A percentile compares a stretch with the other conserved stretches of the same genome.
Conservation (phyloP, 64 coral and sea anemone species). For the Montipora efflorescens region DNA sequence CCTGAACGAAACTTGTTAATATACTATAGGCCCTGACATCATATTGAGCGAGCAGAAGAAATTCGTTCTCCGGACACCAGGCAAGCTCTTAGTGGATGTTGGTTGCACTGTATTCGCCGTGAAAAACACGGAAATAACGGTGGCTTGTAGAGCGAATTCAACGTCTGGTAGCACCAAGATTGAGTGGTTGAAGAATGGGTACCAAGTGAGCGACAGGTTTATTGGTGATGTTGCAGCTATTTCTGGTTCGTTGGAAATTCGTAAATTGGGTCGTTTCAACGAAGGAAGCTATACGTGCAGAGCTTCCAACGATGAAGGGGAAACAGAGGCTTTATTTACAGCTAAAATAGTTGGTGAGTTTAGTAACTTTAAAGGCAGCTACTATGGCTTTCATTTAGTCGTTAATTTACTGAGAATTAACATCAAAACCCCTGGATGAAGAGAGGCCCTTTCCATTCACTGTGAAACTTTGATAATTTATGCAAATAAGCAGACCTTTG, state of each 20-base stretch:
- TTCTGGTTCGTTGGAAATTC: slow-evolving; percentile 58
- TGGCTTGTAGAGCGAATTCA: slow-evolving; percentile 74
- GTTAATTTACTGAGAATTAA: not conserved
- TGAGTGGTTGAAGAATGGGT: slow-evolving; percentile 57
- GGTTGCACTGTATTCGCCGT: slow-evolving; percentile 75
- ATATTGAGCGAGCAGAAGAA: slow-evolving; percentile 32
- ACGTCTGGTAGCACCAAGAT: slow-evolving; percentile 40
- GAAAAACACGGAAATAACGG: slow-evolving; percentile 54
- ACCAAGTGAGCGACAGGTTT: slow-evolving; percentile 31
- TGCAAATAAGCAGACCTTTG: too few relatives aligned
- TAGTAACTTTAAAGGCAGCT: not conserved
- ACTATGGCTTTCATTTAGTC: too few relatives aligned
- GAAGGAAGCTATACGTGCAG: slow-evolving; percentile 76
- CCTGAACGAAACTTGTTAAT: not conserved
- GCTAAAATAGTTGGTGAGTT: slow-evolving; percentile 72
- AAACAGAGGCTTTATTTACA: slow-evolving; percentile 54
- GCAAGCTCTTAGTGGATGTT: slow-evolving; percentile 45
- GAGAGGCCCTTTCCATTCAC: too few relatives aligned
- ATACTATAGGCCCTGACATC: slow-evolving; percentile 15
- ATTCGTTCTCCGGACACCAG: not conserved
- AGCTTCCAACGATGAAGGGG: slow-evolving; percentile 57
- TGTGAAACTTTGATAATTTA: too few relatives aligned
- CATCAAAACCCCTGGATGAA: too few relatives aligned
- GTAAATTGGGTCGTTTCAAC: slow-evolving; percentile 65
- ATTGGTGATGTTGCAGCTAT: slow-evolving; percentile 54